A percentile compares a stretch with the other conserved stretches of the same genome.
Evolutionary conservation across 1,140 invertebrate species (phyloP).

Genomic region (Drosophila carrolli): DNA sequence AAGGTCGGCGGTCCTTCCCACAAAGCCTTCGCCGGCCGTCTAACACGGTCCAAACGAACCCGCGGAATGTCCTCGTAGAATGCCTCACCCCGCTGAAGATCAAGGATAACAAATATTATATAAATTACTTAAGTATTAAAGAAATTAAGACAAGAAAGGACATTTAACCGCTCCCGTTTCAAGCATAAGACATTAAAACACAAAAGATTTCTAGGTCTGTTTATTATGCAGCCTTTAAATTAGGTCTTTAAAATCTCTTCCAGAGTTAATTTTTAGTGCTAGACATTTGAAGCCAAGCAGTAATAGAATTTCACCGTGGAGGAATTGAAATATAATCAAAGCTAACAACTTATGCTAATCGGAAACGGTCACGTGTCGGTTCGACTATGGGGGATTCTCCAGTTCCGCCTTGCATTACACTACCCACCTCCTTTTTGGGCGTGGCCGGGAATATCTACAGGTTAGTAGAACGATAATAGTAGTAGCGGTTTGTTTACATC

Average conservation of each 20-base stretch:
- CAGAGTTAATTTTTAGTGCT: no score
- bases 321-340: background rate
- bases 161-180: background rate
- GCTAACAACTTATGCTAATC: background rate
- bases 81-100: slow-evolving; percentile 73
- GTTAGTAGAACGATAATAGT: slow-evolving; percentile 50
- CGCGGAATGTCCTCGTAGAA: slow-evolving; percentile 83
- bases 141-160: background rate
- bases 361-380: background rate
- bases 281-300: no score
- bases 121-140: background rate
- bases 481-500: slow-evolving; percentile 30
- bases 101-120: background rate
- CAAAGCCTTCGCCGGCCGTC: slow-evolving; percentile 72
- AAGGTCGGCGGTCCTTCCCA: slow-evolving; percentile 83
- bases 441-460: slow-evolving; percentile 83
- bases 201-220: no score
- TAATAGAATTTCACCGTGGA: no score
- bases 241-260: no score
- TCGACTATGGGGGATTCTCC: background rate
- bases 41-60: slow-evolving; percentile 78
- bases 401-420: background rate
- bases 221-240: no score
- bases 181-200: background rate
- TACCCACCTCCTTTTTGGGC: slow-evolving; percentile 84